Base-by-base conservation (phyloP, 2,797 vertebrate genomes). In the Manis javanica region DNA sequence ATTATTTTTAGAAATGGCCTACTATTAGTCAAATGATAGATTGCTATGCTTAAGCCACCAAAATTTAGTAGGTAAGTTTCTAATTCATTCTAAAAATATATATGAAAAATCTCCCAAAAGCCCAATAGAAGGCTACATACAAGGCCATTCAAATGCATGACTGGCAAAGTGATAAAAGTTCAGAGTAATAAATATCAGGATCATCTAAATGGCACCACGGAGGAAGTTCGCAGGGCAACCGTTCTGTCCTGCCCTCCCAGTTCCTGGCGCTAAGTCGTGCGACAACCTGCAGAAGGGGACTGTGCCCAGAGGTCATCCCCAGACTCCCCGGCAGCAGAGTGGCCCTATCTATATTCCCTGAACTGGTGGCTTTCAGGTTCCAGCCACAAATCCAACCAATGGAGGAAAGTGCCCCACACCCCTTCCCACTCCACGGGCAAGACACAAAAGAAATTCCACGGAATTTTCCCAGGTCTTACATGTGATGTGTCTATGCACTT, bases 31-130 rank as follows among this genome's bases (percentile, higher is more conserved):
- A 63, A 51, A 51, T 69, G 42, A 57, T 74, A 46, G 53, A 7
- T 34, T 63, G 37, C 46, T 46, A 87, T 19, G 16, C 29, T 64
- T 68, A 46, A 55, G 29, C 29, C 39, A 59, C 19, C 79, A 66
- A 75, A 74, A 19, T 90, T 63, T 46, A 69, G 55, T 82, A 74
- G 23, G 3, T 34, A 53, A 68, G 8, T 24, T 69, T 51, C 34
- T 82, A 87, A 82, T 87, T 75, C 31, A 77, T 46, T 46, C 24
- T 69, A 91, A 91, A 71, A 88, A 37, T 46, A 34, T 78, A 2
- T 29, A 15, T 69, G 55, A 83, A 84, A 87, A 87, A 7, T 55
- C 16, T 87, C 39, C 66, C 84, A 24, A 63, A 63, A 53, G 57
- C 3, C 79, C 69, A 81, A 78, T 51, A 63, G 37, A 86, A 63